Base-by-base conservation (phyloP, 2,888 invertebrate species). In the Meandrusa payeni region DNA sequence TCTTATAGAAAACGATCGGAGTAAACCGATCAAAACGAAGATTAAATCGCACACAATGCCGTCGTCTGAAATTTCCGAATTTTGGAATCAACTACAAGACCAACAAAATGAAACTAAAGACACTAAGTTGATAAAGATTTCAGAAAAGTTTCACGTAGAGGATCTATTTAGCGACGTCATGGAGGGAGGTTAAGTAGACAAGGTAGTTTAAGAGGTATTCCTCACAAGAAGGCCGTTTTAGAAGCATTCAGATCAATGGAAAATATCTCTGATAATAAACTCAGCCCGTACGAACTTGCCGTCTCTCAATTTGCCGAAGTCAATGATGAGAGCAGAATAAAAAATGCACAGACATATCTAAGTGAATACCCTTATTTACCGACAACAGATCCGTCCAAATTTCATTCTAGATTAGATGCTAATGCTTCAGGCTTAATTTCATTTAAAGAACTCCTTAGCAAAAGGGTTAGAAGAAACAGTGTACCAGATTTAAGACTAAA, bases 171-270 rank as follows among this genome's bases (percentile, higher is more conserved):
- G 64, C 41, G 89, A 89, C 48, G 83, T 85, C 0, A 87, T 79
- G 59, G 85, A 87, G 55, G 85, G 87, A 80, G 71, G 57, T 57
- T 82, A 6, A 85, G 85, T 55, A 69, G 86, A 5, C 81, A 85
- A 46, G 88, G 88, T n/a, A 83, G 83, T 57, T 77, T 89, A 27
- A 69, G 86, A 59, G 89, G 89, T 0, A 89, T 89, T 52, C 88
- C 89, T 13, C 79, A 89, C 57, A 88, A 88, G 52, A 88, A 85
- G 61, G 89, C 89, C 1, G 89, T 89, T 23, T 65, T 89, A 11
- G 88, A 87, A 59, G 70, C 89, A 0, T 88, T 89, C 48, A 76
- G 76, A 51, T 89, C 89, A 1, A 87, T 89, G 82, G 89, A 89
- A 59, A 87, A 85, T 50, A 52, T 89, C 29, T 53, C 73, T 5